A percentile compares a stretch with the other conserved stretches of the same genome.
Evolutionary conservation across 2,113 vertebrate genomes (phyloP).

Genomic region (Myotis brandtii): DNA sequence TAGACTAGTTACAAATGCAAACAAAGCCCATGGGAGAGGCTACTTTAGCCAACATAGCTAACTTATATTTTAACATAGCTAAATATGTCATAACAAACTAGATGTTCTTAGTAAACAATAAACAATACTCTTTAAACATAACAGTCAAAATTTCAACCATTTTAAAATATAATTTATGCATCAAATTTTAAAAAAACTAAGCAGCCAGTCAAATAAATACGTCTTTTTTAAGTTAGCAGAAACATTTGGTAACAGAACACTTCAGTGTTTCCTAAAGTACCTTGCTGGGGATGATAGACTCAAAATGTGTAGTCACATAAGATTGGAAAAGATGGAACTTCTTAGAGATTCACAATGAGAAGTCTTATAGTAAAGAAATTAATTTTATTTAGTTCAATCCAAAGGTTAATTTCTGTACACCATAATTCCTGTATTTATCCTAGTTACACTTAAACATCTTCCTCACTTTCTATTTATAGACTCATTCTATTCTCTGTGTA

Average conservation of each 20-base stretch:
- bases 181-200: constrained; percentile 54
- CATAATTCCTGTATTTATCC: neutral
- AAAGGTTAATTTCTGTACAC: constrained; percentile 48
- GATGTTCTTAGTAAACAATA: constrained; percentile 37
- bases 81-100: constrained; percentile 45
- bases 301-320: constrained; percentile 38
- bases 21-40: neutral
- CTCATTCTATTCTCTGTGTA: constrained; percentile 33
- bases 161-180: constrained; percentile 52
- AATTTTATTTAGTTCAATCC: constrained; percentile 18
- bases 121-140: constrained; percentile 51
- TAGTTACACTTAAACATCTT: constrained; percentile 34
- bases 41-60: constrained; percentile 45
- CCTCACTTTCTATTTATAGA: constrained; percentile 46
- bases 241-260: constrained; percentile 33
- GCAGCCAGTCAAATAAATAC: constrained; percentile 34
- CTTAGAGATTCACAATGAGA: constrained; percentile 35
- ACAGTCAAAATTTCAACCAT: constrained; percentile 19
- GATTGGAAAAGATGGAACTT: neutral
- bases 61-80: constrained; percentile 52
- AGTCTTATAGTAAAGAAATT: constrained; percentile 52
- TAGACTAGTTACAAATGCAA: constrained; percentile 2
- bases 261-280: neutral
- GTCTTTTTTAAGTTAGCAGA: constrained; percentile 49
- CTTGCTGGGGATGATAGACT: neutral